These are phyloP conservation scores for Drosophila pegasa DNA, from an alignment of 2,888 invertebrate genomes.

Conservation along the genomic window DNA sequence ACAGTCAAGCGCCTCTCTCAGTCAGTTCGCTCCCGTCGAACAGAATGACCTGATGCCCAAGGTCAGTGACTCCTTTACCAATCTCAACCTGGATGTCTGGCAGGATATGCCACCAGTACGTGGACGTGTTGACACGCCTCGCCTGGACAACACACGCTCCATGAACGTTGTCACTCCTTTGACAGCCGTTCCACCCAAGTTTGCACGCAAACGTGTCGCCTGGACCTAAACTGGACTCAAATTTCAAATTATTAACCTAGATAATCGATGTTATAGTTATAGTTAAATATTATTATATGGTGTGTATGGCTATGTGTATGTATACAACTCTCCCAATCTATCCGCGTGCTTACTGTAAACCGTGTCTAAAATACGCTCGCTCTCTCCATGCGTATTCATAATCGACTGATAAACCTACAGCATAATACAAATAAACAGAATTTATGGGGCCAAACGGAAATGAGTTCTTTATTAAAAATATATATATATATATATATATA, in stretches of 20 bases:
- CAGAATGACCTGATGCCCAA: slow-evolving; percentile 39
- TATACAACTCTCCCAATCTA: not conserved
- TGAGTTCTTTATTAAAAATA: no score
- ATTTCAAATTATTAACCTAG: slow-evolving; percentile 28
- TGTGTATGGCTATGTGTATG: not conserved
- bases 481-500: no score
- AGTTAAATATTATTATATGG: not conserved
- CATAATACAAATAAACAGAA: slow-evolving; percentile 43
- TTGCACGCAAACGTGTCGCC: slow-evolving; percentile 81
- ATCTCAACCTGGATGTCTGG: slow-evolving; percentile 81
- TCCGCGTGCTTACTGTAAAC: slow-evolving; percentile 17
- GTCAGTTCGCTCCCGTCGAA: slow-evolving; percentile 18
- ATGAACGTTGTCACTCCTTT: slow-evolving; percentile 70
- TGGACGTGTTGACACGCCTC: slow-evolving; percentile 59
- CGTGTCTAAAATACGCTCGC: slow-evolving; percentile 10
- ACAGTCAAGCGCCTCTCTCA: not conserved
- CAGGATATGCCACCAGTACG: slow-evolving; percentile 50
- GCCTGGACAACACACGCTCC: slow-evolving; percentile 62
- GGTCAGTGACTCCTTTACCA: slow-evolving; percentile 69
- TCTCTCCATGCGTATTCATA: slow-evolving; percentile 5
- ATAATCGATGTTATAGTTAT: slow-evolving; percentile 28
- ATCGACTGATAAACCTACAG: slow-evolving; percentile 7
- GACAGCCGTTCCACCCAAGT: slow-evolving; percentile 73
- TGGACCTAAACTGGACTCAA: slow-evolving; percentile 75
- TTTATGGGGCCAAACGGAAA: slow-evolving; percentile 36